Conservation (phyloP, 2,888 invertebrate genomes). For the Eugnorisma glareosa region DNA sequence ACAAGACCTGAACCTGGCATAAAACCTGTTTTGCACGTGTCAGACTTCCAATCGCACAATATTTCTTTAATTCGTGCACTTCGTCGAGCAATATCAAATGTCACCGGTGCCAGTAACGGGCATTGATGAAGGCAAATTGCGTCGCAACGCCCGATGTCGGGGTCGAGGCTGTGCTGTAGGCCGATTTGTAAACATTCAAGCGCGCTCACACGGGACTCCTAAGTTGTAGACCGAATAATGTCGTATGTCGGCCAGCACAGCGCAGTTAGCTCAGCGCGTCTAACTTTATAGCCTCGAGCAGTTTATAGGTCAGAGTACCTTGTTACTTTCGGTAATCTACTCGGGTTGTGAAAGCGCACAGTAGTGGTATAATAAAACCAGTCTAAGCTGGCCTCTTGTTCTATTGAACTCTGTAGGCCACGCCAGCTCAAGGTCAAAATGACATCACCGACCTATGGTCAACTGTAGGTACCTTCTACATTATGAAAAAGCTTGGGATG, state of each 20-base stretch:
- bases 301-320: neutral
- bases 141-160: neutral
- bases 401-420: neutral
- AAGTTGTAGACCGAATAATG: constrained; percentile 6
- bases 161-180: neutral
- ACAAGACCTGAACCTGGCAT: neutral
- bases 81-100: neutral
- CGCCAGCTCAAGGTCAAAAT: neutral
- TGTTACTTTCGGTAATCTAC: neutral
- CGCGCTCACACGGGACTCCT: neutral
- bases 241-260: neutral
- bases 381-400: neutral
- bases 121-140: neutral
- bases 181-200: constrained; percentile 18
- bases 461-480: neutral
- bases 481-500: neutral
- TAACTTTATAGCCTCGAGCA: neutral
- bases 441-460: neutral
- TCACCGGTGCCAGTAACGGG: neutral
- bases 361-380: neutral
- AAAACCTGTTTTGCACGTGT: no score
- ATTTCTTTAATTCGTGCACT: neutral
- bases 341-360: neutral
- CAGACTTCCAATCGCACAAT: no score
- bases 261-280: neutral